Evolutionary conservation across 2,888 invertebrate species (phyloP), one percentile per base, ranked within the genome.

Genomic region (Drosophila subquinaria): DNA sequence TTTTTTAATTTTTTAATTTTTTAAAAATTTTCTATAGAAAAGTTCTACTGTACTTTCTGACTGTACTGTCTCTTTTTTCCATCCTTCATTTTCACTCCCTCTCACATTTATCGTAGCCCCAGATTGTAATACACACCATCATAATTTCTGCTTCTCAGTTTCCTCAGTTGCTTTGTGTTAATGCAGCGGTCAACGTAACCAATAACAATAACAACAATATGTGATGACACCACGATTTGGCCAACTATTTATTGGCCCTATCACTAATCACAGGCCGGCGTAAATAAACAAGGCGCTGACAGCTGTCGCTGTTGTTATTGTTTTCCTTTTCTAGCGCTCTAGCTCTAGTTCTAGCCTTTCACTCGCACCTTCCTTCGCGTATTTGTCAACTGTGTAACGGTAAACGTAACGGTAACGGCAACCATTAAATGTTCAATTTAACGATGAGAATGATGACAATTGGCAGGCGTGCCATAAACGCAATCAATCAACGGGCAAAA

Each of bases 351-450:
- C 9, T 47, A 11, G 20, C 9, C 38, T 59, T 36, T 53, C 48
- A 42, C 55, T 53, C 50, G 55, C 52, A 51, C 52, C 71, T 36
- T 53, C n/a, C 27, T 27, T 15, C 40, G 15, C 42, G 30, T 55
- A 43, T 51, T 15, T 36, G 17, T 23, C 55, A 40, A 52, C 33
- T 15, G 35, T 15, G 35, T 42, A 52, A 67, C 61, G 57, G 60
- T 68, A 48, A 60, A 67, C 59, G 78, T 51, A 61, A 75, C 47
- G 53, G 52, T 60, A 35, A 53, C 42, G 64, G 50, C 77, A 70
- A 45, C 81, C 77, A 67, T 85, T 81, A 75, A 85, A 68, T 66
- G 85, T 73, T 79, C 79, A 69, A 76, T 86, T 81, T 81, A 56
- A 72, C 59, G 87, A 76, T 71, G 66, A 45, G 52, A 70, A 56